Evolutionary conservation across 2,113 vertebrate species (phyloP).

Genomic region (Balaeniceps rex): DNA sequence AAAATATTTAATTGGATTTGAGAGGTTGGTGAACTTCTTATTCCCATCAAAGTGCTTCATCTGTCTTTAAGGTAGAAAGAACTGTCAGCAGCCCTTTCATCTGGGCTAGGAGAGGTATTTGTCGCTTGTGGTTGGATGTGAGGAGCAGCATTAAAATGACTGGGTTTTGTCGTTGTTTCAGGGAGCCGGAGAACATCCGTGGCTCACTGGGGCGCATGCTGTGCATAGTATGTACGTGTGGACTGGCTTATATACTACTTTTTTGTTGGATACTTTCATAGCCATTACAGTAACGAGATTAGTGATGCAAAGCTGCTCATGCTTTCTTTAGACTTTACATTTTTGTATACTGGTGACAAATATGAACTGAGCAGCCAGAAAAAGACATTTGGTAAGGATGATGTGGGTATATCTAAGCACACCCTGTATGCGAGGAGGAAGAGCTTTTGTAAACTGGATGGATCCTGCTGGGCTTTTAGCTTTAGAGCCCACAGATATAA

Average conservation of each 20-base stretch:
- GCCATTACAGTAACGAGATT: conserved; percentile 77
- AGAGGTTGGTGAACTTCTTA: conserved; percentile 20
- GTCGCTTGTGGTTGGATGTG: conserved; percentile 58
- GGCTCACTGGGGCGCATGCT: conserved; percentile 66
- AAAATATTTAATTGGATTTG: conserved; percentile 53
- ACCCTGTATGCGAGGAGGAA: conserved; percentile 46
- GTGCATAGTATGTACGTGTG: conserved; percentile 25
- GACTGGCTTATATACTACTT: conserved; percentile 54
- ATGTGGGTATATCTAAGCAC: conserved; percentile 41
- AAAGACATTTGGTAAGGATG: conserved; percentile 66
- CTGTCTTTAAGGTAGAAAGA: conserved; percentile 46
- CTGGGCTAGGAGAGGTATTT: conserved; percentile 34
- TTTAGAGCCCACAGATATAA: conserved; percentile 28
- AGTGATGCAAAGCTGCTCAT: conserved; percentile 64
- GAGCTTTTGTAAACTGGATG: conserved; percentile 67
- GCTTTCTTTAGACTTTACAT: conserved; percentile 56
- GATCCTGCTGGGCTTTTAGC: conserved; percentile 70
- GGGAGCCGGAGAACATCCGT: background rate
- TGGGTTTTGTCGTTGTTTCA: conserved; percentile 20
- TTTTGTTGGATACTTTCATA: conserved; percentile 63
- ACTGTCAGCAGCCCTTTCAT: conserved; percentile 49
- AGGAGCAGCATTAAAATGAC: conserved; percentile 32
- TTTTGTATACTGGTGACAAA: conserved; percentile 68
- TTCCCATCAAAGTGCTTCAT: conserved; percentile 15
- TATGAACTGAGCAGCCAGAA: conserved; percentile 75